Evolutionary conservation across 2,797 vertebrate species (phyloP).

Genomic region (Danio aesculapii): DNA sequence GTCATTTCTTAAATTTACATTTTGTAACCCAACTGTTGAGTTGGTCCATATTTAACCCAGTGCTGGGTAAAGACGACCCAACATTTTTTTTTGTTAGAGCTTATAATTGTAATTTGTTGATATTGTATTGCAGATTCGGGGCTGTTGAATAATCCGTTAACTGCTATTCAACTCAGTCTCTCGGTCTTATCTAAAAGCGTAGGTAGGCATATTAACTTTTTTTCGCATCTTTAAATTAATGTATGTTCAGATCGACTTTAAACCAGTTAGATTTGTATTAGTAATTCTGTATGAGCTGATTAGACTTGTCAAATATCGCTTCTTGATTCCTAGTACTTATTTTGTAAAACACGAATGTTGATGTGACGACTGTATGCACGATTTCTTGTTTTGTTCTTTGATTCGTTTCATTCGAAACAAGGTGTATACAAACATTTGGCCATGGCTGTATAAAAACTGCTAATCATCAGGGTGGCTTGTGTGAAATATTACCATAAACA

Average conservation of each 20-base stretch:
- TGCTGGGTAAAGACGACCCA: background rate
- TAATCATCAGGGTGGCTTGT: background rate
- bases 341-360: conserved; percentile 10
- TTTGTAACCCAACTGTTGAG: too few relatives aligned
- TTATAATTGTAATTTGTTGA: background rate
- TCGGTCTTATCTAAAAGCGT: conserved; percentile 6
- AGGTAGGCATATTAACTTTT: background rate
- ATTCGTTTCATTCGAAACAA: conserved; percentile 7
- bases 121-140: conserved; percentile 18
- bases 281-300: conserved; percentile 10
- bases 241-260: conserved; percentile 13
- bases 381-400: background rate
- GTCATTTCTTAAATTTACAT: too few relatives aligned
- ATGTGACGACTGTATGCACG: conserved; percentile 25
- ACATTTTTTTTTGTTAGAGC: background rate
- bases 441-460: conserved; percentile 22
- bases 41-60: too few relatives aligned
- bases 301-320: conserved; percentile 14
- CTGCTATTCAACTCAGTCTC: conserved; percentile 9
- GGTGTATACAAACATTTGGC: background rate
- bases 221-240: conserved; percentile 17
- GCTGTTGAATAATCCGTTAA: conserved; percentile 22
- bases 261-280: conserved; percentile 10
- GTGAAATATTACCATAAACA: background rate
- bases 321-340: conserved; percentile 21